phyloP scores from a whole-genome alignment of 2,113 vertebrate species.

The Potamarius usumacintae region DNA sequence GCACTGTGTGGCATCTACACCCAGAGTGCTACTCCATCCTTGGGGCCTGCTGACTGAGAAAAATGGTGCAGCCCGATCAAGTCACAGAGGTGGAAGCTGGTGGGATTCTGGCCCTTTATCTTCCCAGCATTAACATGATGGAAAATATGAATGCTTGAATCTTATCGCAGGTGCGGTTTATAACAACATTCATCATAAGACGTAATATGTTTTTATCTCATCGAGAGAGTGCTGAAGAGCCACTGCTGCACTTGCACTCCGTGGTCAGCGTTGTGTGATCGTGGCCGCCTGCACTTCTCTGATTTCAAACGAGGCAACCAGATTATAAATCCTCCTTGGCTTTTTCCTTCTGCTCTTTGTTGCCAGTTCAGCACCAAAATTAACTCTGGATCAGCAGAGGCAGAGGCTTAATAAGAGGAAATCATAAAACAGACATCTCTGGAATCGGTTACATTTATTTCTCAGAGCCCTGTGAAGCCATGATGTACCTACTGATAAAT shows the following conservation, averaged over 20 bases:
- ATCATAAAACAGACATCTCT: constrained; percentile 61
- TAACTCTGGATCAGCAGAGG: constrained; percentile 59
- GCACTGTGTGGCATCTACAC: constrained; percentile 51
- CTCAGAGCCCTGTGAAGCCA: constrained; percentile 63
- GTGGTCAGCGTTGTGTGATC: constrained; percentile 69
- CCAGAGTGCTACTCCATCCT: constrained; percentile 45
- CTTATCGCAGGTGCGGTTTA: constrained; percentile 93
- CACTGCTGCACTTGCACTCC: constrained; percentile 82
- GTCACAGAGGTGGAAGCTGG: constrained; percentile 74
- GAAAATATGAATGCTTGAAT: constrained; percentile 94
- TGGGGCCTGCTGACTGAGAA: constrained; percentile 74
- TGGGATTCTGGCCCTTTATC: constrained; percentile 83
- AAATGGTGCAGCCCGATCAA: constrained; percentile 85
- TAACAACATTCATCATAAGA: constrained; percentile 96
- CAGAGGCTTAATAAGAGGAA: constrained; percentile 65
- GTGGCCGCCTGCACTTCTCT: constrained; percentile 59
- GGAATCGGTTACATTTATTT: constrained; percentile 66
- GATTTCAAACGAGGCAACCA: constrained; percentile 53
- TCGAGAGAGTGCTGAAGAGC: constrained; percentile 82
- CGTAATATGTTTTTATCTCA: constrained; percentile 93
- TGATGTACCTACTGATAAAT: constrained; percentile 74
- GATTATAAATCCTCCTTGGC: constrained; percentile 60
- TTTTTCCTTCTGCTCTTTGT: constrained; percentile 53
- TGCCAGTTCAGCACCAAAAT: constrained; percentile 66
- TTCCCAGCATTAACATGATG: constrained; percentile 92